These are phyloP conservation scores for Dexiosoma caninum DNA, from an alignment of 2,888 invertebrate species.

Conservation along the genomic window DNA sequence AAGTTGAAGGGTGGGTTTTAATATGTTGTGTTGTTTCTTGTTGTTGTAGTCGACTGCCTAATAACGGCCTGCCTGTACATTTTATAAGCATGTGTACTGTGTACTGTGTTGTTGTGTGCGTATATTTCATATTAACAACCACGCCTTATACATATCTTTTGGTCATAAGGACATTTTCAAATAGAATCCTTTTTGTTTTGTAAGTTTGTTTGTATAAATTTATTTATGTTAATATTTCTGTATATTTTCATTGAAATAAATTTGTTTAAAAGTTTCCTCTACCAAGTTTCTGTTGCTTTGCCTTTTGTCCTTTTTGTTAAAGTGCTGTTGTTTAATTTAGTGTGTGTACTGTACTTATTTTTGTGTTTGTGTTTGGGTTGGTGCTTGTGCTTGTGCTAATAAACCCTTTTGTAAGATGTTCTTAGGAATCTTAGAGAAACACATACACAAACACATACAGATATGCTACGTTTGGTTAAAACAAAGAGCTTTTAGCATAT, in stretches of 20 bases:
- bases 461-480: background rate
- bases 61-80: constrained; percentile 11
- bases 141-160: constrained; percentile 59
- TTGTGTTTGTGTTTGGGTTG: background rate
- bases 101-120: background rate
- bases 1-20: constrained; percentile 53
- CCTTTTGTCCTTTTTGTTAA: constrained; percentile 25
- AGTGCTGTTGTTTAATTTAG: constrained; percentile 7
- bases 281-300: constrained; percentile 14
- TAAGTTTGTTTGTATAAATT: background rate
- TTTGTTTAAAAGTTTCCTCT: constrained; percentile 28
- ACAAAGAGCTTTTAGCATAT: constrained; percentile 24
- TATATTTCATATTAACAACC: constrained; percentile 43
- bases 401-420: constrained; percentile 49
- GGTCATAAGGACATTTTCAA: constrained; percentile 53
- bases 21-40: constrained; percentile 31
- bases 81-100: background rate
- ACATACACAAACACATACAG: too few species aligned
- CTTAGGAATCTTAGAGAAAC: constrained; percentile 32
- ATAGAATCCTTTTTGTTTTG: constrained; percentile 32
- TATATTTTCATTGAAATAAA: background rate
- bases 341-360: constrained; percentile 55
- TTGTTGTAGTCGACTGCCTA: constrained; percentile 5
- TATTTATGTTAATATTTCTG: constrained; percentile 6
- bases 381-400: background rate